phyloP scores from a whole-genome alignment of 37 sponge, comb jelly and placozoan species.

The Beroe forskalii region DNA sequence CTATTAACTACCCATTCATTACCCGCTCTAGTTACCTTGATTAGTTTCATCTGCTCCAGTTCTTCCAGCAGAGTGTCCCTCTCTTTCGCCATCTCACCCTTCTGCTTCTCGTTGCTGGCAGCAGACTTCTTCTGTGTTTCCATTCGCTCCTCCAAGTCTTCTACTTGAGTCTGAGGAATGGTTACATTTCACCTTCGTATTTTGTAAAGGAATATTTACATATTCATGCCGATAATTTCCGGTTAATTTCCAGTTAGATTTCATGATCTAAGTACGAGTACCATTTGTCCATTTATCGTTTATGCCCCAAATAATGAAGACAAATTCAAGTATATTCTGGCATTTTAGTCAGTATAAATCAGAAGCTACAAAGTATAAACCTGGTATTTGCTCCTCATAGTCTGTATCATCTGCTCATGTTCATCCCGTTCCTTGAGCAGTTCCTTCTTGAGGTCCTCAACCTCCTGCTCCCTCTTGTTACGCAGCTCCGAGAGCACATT shows the following conservation, averaged over 20 bases:
- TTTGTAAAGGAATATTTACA: too few species aligned
- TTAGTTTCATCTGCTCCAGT: conserved; percentile 51
- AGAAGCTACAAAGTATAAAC: too few species aligned
- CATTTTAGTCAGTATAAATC: too few species aligned
- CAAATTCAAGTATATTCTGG: too few species aligned
- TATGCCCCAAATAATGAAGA: too few species aligned
- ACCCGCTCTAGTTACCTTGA: too few species aligned
- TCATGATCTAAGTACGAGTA: too few species aligned
- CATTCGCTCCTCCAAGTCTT: conserved; percentile 88
- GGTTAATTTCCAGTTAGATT: too few species aligned
- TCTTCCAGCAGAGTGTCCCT: background rate
- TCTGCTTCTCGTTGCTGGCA: conserved; percentile 57
- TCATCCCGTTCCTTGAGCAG: conserved; percentile 77
- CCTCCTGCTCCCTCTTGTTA: conserved; percentile 77
- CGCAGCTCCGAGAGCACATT: conserved; percentile 81
- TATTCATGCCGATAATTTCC: too few species aligned
- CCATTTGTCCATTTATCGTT: too few species aligned
- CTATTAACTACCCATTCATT: conserved; percentile 55
- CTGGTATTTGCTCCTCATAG: conserved; percentile 74
- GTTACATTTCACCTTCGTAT: too few species aligned
- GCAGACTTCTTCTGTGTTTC: conserved; percentile 72
- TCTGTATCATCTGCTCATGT: conserved; percentile 73
- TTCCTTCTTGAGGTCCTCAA: conserved; percentile 77
- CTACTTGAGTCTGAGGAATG: conserved; percentile 69
- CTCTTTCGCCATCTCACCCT: conserved; percentile 12